Evolutionary conservation across 1,140 invertebrate species (phyloP).

Genomic region (Drusus annulatus): DNA sequence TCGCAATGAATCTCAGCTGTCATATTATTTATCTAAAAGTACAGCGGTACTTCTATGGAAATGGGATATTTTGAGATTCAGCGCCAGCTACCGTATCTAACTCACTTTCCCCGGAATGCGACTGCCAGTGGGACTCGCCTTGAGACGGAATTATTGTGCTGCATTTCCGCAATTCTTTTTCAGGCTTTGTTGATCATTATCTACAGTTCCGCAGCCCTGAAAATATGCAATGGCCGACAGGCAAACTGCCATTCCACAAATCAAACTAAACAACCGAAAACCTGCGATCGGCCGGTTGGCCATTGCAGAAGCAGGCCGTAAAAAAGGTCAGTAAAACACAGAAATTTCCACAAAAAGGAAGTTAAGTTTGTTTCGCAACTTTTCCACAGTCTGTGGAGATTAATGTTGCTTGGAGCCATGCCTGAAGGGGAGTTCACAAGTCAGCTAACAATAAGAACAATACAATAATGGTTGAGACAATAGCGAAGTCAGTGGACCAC

Average conservation of each 20-base stretch:
- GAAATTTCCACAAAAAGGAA: conserved; percentile 50
- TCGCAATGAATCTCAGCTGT: background rate
- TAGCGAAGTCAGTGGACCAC: conserved; percentile 49
- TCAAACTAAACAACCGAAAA: background rate
- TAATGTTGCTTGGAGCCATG: background rate
- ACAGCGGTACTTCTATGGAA: no score
- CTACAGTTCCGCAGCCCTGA: conserved; percentile 31
- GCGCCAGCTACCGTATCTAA: background rate
- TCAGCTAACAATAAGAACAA: conserved; percentile 45
- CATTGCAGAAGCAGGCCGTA: background rate
- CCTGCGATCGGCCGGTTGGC: background rate
- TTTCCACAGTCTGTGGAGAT: conserved; percentile 31
- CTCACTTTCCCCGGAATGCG: conserved; percentile 23
- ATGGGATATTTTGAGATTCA: no score
- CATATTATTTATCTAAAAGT: background rate
- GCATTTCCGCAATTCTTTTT: conserved; percentile 24
- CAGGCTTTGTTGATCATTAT: conserved; percentile 11
- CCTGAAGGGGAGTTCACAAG: background rate
- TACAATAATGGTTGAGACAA: conserved; percentile 42
- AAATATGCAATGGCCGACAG: background rate
- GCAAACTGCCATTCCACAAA: background rate
- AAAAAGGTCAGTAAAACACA: background rate
- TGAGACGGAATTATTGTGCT: background rate
- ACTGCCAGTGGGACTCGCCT: background rate
- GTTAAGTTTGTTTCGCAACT: conserved; percentile 37